Conservation (phyloP, 2,113 vertebrate species). For the Ammodytes dubius region DNA sequence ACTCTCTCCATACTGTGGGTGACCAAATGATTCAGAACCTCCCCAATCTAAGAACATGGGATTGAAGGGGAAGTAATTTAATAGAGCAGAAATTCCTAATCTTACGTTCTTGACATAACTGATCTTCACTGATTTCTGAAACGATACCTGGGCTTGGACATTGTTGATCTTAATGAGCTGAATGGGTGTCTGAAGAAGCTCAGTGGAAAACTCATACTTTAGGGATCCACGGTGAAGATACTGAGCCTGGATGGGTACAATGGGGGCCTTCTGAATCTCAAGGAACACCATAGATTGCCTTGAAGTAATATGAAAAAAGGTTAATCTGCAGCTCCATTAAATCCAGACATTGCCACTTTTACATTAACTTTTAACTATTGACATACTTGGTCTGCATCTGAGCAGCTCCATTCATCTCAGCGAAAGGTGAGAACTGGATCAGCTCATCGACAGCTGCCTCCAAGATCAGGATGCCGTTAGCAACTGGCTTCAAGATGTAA, state of each 20-base stretch:
- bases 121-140: slow-evolving; percentile 6
- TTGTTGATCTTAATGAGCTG: slow-evolving; percentile 82
- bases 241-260: slow-evolving; percentile 37
- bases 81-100: neutral
- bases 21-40: slow-evolving; percentile 84
- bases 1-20: slow-evolving; percentile 77
- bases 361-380: neutral
- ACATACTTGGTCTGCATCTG: slow-evolving; percentile 85
- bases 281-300: slow-evolving; percentile 84
- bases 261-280: slow-evolving; percentile 68
- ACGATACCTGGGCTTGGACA: slow-evolving; percentile 74
- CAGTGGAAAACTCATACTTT: slow-evolving; percentile 81
- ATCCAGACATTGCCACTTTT: neutral
- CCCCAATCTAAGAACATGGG: slow-evolving; percentile 74
- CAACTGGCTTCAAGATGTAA: slow-evolving; percentile 83
- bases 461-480: slow-evolving; percentile 75
- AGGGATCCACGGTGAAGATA: slow-evolving; percentile 78
- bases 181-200: slow-evolving; percentile 82
- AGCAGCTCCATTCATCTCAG: slow-evolving; percentile 83
- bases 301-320: slow-evolving; percentile 8
- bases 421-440: slow-evolving; percentile 85
- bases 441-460: slow-evolving; percentile 84
- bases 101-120: neutral
- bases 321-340: slow-evolving; percentile 9
- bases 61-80: neutral